Conservation (phyloP, 2,113 vertebrate species). For the Chascanopsetta lugubris region DNA sequence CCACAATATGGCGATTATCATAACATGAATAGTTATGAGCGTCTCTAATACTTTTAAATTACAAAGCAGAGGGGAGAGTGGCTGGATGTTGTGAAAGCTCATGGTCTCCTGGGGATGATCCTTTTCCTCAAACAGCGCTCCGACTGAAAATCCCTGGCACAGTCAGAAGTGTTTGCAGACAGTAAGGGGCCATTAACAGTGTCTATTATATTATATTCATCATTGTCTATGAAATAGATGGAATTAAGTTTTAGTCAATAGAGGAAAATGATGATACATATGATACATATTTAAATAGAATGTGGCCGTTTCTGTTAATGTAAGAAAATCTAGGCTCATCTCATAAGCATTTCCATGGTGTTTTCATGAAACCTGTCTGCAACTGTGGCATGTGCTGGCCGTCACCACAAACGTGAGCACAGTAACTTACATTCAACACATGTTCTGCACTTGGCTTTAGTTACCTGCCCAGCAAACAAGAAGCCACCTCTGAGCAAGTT, state of each 20-base stretch:
- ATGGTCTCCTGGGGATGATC: neutral
- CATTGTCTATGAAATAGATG: neutral
- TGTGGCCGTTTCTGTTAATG: neutral
- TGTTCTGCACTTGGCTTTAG: too few relatives aligned
- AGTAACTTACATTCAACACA: too few relatives aligned
- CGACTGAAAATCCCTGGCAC: neutral
- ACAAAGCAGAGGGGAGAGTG: neutral
- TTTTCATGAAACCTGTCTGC: too few relatives aligned
- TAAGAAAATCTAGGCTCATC: neutral
- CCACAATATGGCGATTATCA: constrained; percentile 15
- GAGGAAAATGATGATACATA: neutral
- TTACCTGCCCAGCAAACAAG: too few relatives aligned
- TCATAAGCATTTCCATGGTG: neutral
- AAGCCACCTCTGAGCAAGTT: too few relatives aligned
- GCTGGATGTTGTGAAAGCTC: neutral
- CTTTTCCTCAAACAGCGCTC: neutral
- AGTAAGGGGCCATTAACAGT: neutral
- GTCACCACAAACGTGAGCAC: too few relatives aligned
- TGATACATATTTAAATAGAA: neutral
- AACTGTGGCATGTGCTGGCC: too few relatives aligned
- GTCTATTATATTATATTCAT: neutral
- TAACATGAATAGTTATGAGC: neutral
- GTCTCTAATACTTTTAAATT: neutral
- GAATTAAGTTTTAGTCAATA: neutral
- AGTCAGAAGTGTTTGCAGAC: neutral